Evolutionary conservation across 2,888 invertebrate genomes (phyloP), one percentile per base, ranked within the genome.

Genomic region (Drosophila mercatorum): DNA sequence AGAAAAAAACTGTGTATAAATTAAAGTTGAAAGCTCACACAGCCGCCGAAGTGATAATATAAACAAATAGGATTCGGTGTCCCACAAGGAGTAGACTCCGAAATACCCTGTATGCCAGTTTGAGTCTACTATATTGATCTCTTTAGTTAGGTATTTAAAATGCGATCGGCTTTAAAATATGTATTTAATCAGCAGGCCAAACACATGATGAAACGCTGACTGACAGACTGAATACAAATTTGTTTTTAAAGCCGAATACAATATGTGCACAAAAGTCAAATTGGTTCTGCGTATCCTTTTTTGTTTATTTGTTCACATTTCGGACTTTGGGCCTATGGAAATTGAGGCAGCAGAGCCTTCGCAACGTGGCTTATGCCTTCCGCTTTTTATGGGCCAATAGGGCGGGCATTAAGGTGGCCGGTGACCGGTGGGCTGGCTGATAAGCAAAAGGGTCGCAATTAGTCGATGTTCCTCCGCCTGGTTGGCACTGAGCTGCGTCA

Each of bases 391-490:
- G 47, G 49, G 17, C 22, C 44, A 53, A 41, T 14, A 8, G 46
- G 59, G 41, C 51, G 41, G 59, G 41, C 51, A 72, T 76, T 55
- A 55, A 40, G 40, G 51, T 17, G 17, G 57, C 28, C 31, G 68
- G 26, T 57, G 56, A 41, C 28, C 31, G 68, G 26, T 57, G 56
- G 44, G 61, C 34, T 72, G 76, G 65, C 57, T 59, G 76, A 76
- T 79, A 82, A 72, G 72, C 69, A 68, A 77, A 86, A 83, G 84
- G 87, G 78, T 75, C 81, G 67, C 89, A 84, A 84, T 84, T 84
- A 84, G 87, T 69, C 63, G 75, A 59, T 75, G 79, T 81, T 75
- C 69, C 62, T 67, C 46, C 63, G 53, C 47, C 63, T 63, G 57
- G 58, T 73, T 83, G 73, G 75, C 73, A 71, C 65, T 52, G 68